Evolutionary conservation across 2,113 vertebrate genomes (phyloP), one percentile per base, ranked within the genome.

Genomic region (Hirundichthys speculiger): DNA sequence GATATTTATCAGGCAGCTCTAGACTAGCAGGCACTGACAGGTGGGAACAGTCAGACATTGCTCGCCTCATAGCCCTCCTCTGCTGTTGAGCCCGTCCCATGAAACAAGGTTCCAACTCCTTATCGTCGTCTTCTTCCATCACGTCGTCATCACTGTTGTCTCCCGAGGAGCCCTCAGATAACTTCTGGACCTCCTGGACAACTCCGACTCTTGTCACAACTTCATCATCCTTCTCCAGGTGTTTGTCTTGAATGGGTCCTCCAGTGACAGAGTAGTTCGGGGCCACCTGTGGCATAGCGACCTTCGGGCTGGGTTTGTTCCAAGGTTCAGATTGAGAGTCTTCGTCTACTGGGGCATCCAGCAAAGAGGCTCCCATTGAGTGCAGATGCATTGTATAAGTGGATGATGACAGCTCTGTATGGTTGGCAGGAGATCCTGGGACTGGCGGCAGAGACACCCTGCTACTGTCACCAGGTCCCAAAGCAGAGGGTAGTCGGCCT

Each of bases 21-120:
- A 94, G 88, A 79, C 94, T 88, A 1, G 90, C 90, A n/a, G 96
- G 97, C 8, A 98, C 96, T 0, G 94, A 94, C 65, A 98, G 91
- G 83, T 96, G 97, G 20, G 96, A 95, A 79, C 95, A 96, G 69
- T 98, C 97, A 0, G 97, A 99, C 93, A 98, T 94, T 0, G 97
- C 96, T 21, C 96, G 92, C 15, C 94, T 89, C 92, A 98, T 94
- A 0, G 92, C 95, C 84, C 96, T 96, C 74, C 96, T 93, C 84
- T 95, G 96, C 56, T 93, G 93, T 56, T 94, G 88, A 21, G 88
- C 91, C 60, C 93, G 90, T 47, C 89, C 80, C 92, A 94, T 27
- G 69, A 91, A 1, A 43, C 81, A 73, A 1, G 88, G 92, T 76
- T 78, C 82, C 66, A 85, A 69, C 56, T 93, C 83, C 5, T 77